A percentile compares a stretch with the other conserved stretches of the same genome.
These are phyloP conservation scores for Scaeva pyrastri DNA, from an alignment of 2,888 invertebrate genomes.

Conservation along the genomic window DNA sequence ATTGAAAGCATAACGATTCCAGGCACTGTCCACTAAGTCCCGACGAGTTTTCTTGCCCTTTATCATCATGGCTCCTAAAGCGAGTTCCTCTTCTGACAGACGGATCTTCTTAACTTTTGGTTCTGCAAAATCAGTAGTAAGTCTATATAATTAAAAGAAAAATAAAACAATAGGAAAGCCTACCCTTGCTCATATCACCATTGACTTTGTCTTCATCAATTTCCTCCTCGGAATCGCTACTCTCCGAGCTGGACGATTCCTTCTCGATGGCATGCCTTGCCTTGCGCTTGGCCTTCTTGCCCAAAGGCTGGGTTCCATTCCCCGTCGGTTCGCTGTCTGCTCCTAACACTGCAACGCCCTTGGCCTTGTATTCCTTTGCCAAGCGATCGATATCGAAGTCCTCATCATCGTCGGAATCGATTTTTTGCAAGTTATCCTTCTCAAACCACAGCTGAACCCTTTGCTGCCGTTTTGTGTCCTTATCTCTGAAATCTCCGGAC, in stretches of 20 bases:
- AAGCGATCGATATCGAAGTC: constrained; percentile 93
- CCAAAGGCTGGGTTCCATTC: constrained; percentile 76
- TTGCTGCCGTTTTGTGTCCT: constrained; percentile 89
- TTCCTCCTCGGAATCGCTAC: constrained; percentile 79
- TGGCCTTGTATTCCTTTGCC: constrained; percentile 88
- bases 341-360: constrained; percentile 86
- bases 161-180: neutral
- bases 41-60: constrained; percentile 95
- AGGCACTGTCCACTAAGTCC: constrained; percentile 95
- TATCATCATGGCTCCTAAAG: constrained; percentile 95
- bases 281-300: constrained; percentile 82
- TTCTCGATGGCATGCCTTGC: constrained; percentile 76
- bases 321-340: constrained; percentile 77
- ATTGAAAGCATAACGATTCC: constrained; percentile 97
- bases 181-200: constrained; percentile 59
- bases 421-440: constrained; percentile 91
- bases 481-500: constrained; percentile 91
- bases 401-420: constrained; percentile 93
- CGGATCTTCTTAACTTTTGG: constrained; percentile 86
- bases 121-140: constrained; percentile 56
- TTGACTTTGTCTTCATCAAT: constrained; percentile 78
- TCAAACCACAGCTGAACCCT: constrained; percentile 95
- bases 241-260: constrained; percentile 77
- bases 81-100: constrained; percentile 94
- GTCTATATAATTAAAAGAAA: neutral